Conservation (phyloP, 2,888 invertebrate genomes). For the Xanthia togata region DNA sequence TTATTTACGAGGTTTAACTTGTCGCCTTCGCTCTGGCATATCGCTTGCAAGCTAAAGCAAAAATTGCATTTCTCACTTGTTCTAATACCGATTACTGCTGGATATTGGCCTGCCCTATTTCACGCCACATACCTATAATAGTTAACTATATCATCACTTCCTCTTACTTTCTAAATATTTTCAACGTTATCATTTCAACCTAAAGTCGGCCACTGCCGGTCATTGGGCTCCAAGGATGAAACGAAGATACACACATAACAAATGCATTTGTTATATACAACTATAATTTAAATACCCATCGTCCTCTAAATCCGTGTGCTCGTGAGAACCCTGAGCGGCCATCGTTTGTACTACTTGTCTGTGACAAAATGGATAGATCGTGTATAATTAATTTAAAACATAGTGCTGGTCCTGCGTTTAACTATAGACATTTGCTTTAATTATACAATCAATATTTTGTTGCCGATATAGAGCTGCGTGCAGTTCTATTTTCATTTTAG, state of each 20-base stretch:
- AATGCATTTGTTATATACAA: not conserved
- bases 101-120: not conserved
- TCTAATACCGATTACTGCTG: not conserved
- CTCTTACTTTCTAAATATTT: not conserved
- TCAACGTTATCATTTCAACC: not conserved
- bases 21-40: slow-evolving; percentile 18
- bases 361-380: slow-evolving; percentile 71
- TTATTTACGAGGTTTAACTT: slow-evolving; percentile 31
- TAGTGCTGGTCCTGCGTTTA: slow-evolving; percentile 35
- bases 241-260: too few relatives aligned
- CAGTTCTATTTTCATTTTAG: slow-evolving; percentile 6
- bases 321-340: slow-evolving; percentile 56
- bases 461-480: slow-evolving; percentile 4
- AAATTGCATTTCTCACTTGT: not conserved
- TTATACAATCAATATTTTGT: slow-evolving; percentile 34
- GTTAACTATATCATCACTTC: not conserved
- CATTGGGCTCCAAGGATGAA: not conserved
- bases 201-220: not conserved
- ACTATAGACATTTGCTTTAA: slow-evolving; percentile 66
- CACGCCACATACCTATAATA: not conserved
- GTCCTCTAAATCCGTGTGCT: not conserved
- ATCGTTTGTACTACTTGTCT: slow-evolving; percentile 68
- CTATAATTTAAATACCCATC: not conserved
- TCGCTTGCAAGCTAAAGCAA: slow-evolving; percentile 15
- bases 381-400: slow-evolving; percentile 71